Evolutionary conservation across 1,140 invertebrate genomes (phyloP).

Genomic region (Pogonomyrmex californicus): DNA sequence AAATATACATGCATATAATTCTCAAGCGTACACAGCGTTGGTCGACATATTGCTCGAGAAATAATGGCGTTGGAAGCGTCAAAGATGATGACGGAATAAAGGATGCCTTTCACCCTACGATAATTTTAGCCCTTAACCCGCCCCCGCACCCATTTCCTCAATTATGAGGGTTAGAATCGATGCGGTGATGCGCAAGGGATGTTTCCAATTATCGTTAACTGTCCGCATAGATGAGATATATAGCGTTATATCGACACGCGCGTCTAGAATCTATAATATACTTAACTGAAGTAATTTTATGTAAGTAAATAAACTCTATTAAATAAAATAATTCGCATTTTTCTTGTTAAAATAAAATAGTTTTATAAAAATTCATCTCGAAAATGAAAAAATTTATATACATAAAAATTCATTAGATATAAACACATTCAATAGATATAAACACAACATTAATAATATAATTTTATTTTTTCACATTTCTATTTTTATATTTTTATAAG

Average conservation of each 20-base stretch:
- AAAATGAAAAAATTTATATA: background rate
- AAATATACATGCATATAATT: background rate
- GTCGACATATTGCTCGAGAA: conserved; percentile 38
- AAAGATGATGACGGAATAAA: conserved; percentile 73
- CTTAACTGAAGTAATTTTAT: conserved; percentile 52
- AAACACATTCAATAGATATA: background rate
- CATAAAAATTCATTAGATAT: background rate
- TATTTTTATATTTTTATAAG: conserved; percentile 29
- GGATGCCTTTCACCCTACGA: conserved; percentile 71
- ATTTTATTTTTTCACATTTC: background rate
- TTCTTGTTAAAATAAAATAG: background rate
- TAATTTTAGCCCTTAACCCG: conserved; percentile 80
- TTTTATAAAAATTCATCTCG: background rate
- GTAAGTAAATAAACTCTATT: background rate
- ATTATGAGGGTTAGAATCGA: conserved; percentile 75
- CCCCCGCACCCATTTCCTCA: conserved; percentile 79
- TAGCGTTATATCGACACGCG: conserved; percentile 66
- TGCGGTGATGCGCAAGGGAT: conserved; percentile 78
- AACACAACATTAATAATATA: background rate
- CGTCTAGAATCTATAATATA: conserved; percentile 65
- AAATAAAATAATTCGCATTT: background rate
- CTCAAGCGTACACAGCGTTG: background rate
- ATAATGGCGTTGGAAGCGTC: conserved; percentile 27
- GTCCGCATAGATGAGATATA: conserved; percentile 75
- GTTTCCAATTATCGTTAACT: conserved; percentile 82